Conservation (phyloP, 2,888 invertebrate species). For the Ennomos quercinarius region DNA sequence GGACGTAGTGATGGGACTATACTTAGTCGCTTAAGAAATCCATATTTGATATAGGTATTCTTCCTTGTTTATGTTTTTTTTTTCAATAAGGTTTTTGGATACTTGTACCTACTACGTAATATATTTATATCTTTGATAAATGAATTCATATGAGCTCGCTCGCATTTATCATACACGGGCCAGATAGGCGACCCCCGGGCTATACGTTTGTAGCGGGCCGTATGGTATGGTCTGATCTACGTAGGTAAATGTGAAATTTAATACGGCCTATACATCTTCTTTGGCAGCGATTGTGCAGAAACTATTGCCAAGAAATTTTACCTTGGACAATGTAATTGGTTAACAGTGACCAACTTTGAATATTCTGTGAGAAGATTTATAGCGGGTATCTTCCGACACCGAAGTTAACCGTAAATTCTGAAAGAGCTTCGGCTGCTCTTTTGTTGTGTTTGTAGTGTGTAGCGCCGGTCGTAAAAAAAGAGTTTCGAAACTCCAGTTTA, state of each 20-base stretch:
- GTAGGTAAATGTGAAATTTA: constrained; percentile 10
- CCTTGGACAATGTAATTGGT: constrained; percentile 8
- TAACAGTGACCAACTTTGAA: constrained; percentile 13
- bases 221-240: background rate
- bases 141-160: background rate
- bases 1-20: no score
- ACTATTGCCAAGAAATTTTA: constrained; percentile 22
- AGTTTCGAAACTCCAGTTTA: no score
- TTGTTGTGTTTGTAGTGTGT: no score
- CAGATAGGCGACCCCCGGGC: constrained; percentile 3
- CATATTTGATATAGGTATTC: no score
- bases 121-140: no score
- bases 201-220: background rate
- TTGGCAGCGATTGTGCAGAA: constrained; percentile 6
- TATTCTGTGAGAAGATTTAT: constrained; percentile 16
- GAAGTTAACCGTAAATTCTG: no score
- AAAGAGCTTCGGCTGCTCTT: no score
- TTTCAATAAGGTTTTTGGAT: no score
- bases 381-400: background rate
- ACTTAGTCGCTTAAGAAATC: no score
- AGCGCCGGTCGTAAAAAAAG: no score
- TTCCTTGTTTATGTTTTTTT: no score
- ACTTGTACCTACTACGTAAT: no score
- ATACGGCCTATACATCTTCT: constrained; percentile 10
- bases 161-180: constrained; percentile 2